Percentiles rank a stretch among this genome's conserved stretches.
Conservation (phyloP, 2,797 vertebrate species). For the Myotis myotis region DNA sequence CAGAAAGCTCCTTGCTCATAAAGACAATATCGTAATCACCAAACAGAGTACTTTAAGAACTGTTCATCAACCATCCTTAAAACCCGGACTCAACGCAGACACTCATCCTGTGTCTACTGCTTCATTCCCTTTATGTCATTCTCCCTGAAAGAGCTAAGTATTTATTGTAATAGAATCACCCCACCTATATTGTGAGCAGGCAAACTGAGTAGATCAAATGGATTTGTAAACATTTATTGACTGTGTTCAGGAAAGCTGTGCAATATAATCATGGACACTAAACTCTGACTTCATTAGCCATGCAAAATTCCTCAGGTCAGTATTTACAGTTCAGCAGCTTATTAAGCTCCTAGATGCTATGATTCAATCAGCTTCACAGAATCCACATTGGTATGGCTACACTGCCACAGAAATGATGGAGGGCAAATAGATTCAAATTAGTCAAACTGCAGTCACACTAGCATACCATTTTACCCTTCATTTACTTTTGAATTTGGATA, state of each 20-base stretch:
- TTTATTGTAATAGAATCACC: conserved; percentile 57
- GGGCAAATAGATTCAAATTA: conserved; percentile 69
- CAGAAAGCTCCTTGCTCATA: conserved; percentile 42
- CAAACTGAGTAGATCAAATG: conserved; percentile 74
- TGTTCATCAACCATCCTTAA: background rate
- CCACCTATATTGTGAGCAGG: conserved; percentile 49
- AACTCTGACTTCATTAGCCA: conserved; percentile 68
- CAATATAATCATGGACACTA: conserved; percentile 54
- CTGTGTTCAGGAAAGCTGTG: conserved; percentile 74
- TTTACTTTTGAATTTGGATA: conserved; percentile 63
- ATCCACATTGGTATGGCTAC: conserved; percentile 41
- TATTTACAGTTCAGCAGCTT: conserved; percentile 70
- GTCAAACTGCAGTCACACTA: conserved; percentile 34
- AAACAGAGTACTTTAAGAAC: conserved; percentile 46
- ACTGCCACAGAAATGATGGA: conserved; percentile 61
- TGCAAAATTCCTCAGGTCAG: conserved; percentile 71
- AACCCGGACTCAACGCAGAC: background rate
- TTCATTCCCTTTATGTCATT: background rate
- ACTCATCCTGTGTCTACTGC: background rate
- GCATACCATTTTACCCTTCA: conserved; percentile 57
- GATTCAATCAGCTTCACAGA: conserved; percentile 67
- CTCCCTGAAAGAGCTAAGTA: conserved; percentile 47
- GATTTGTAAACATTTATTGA: conserved; percentile 75
- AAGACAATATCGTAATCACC: conserved; percentile 49
- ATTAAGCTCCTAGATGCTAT: conserved; percentile 60